Percentiles rank a stretch among this genome's conserved stretches.
These are phyloP conservation scores for Porites australiensis DNA, from an alignment of 64 coral and sea anemone species.

Conservation along the genomic window DNA sequence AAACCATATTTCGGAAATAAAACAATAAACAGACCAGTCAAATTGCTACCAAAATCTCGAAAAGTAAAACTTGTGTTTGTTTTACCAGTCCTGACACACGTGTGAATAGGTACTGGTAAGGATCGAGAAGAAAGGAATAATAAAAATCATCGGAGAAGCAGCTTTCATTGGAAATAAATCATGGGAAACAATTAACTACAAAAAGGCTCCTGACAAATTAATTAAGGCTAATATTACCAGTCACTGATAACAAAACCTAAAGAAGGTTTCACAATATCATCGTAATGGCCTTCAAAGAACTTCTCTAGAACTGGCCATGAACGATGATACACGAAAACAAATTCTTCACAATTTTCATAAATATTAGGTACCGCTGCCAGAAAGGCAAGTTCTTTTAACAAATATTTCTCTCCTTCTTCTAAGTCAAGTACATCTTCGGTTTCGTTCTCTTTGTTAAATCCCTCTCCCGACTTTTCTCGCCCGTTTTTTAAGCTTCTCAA, in stretches of 20 bases:
- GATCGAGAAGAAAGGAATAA: no score
- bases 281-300: conserved; percentile 65
- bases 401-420: conserved; percentile 81
- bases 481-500: conserved; percentile 65
- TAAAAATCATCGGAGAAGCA: no score
- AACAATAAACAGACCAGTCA: no score
- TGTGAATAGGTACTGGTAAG: no score
- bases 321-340: conserved; percentile 87
- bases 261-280: conserved; percentile 36
- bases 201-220: no score
- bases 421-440: conserved; percentile 9
- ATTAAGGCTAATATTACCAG: neutral
- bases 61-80: no score
- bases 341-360: conserved; percentile 74
- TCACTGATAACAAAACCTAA: conserved; percentile 68
- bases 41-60: neutral
- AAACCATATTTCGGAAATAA: no score
- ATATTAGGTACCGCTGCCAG: conserved; percentile 53
- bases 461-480: neutral
- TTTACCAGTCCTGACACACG: no score
- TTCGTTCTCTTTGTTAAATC: neutral
- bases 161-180: no score
- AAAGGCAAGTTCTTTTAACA: conserved; percentile 85
- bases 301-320: conserved; percentile 78
- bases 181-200: no score